phyloP scores from a whole-genome alignment of 1,140 invertebrate genomes.

The Coboldia fuscipes region DNA sequence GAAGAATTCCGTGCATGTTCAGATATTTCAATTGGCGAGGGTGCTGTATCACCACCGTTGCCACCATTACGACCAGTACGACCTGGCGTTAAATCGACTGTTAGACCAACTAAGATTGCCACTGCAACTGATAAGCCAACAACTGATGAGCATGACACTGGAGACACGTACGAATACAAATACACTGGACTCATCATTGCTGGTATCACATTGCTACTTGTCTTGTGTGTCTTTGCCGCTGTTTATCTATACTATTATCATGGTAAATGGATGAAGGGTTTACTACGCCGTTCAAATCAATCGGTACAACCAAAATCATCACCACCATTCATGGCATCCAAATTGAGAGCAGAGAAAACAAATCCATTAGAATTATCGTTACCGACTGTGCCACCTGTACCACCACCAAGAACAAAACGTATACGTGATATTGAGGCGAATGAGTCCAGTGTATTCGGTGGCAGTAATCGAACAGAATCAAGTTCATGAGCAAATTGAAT shows the following conservation, averaged over 20 bases:
- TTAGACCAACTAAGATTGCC: conserved; percentile 5
- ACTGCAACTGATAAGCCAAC: conserved; percentile 3
- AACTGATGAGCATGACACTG: conserved; percentile 2
- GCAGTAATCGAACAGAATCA: background rate
- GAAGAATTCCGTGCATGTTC: conserved; percentile 74
- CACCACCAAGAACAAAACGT: conserved; percentile 26
- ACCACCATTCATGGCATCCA: conserved; percentile 1
- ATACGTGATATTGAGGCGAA: conserved; percentile 5
- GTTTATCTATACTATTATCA: conserved; percentile 25
- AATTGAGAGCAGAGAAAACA: conserved; percentile 1
- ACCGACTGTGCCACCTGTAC: conserved; percentile 19
- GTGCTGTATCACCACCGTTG: conserved; percentile 2
- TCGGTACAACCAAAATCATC: conserved; percentile 3
- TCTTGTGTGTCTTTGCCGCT: conserved; percentile 20
- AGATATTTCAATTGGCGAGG: conserved; percentile 48
- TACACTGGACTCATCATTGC: conserved; percentile 21
- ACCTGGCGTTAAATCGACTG: conserved; percentile 8
- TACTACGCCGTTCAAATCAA: conserved; percentile 18
- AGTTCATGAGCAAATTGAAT: no score
- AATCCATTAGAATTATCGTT: conserved; percentile 8
- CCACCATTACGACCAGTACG: conserved; percentile 7
- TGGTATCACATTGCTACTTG: conserved; percentile 23
- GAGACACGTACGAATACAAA: conserved; percentile 7
- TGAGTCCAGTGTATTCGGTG: conserved; percentile 6
- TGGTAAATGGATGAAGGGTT: conserved; percentile 22